phyloP scores from a whole-genome alignment of 2,113 vertebrate genomes.

The Fukomys damarensis region DNA sequence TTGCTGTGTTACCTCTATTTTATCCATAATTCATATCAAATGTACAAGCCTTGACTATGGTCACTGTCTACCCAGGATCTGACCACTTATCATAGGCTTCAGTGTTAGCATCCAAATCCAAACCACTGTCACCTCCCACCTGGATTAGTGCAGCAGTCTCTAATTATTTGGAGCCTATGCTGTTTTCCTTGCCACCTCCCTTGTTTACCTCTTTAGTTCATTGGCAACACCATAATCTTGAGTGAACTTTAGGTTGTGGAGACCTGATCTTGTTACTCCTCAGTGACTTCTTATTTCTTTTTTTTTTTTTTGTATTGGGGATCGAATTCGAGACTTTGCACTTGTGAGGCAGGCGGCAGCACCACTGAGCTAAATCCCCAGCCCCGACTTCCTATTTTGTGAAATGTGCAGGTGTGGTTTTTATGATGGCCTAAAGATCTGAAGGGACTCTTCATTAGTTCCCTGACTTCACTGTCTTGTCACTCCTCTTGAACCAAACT shows the following conservation, averaged over 20 bases:
- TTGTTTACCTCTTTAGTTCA: not conserved
- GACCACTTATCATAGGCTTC: not conserved
- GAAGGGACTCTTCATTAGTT: not conserved
- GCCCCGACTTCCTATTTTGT: conserved; percentile 3
- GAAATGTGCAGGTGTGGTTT: not conserved
- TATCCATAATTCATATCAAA: not conserved
- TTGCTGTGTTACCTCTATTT: not conserved
- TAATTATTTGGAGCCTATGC: not conserved
- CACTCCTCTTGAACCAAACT: not conserved
- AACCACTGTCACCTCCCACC: not conserved
- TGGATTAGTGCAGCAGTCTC: not conserved
- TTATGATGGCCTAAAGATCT: not conserved
- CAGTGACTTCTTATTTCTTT: no score
- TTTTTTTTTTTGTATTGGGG: no score
- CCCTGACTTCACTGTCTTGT: not conserved
- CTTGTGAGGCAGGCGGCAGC: no score
- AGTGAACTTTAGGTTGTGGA: not conserved
- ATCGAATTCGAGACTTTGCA: no score
- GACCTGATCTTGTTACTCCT: not conserved
- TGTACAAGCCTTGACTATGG: not conserved
- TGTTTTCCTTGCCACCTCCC: not conserved
- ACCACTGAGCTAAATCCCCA: no score
- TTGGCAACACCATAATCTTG: not conserved
- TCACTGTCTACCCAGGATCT: not conserved
- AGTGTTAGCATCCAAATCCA: not conserved